Evolutionary conservation across 2,888 invertebrate species (phyloP), one percentile per base, ranked within the genome.

Genomic region (Strigamia maritima): DNA sequence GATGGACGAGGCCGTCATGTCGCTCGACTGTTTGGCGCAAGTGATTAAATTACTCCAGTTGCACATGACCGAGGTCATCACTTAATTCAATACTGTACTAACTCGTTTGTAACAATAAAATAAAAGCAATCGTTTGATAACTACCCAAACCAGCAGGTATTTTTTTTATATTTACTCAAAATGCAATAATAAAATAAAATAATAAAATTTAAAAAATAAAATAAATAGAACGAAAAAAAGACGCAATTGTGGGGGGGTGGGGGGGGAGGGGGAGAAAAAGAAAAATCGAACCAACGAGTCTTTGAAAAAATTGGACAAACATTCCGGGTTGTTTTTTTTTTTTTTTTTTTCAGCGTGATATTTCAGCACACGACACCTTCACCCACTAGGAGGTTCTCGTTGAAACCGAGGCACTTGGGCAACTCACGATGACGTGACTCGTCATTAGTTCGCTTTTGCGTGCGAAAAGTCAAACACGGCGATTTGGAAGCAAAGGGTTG

Each of bases 281-380:
- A 60, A 60, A 60, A 60, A 4, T 4, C 12, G 16, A 26, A 19
- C 1, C 19, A 22, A 19, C n/a, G 7, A 2, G n/a, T 16, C 60
- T n/a, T n/a, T n/a, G n/a, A 35, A 35, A 10, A 3, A 35, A 6
- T 1, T 6, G 7, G 3, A 35, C 3, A 6, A 49, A 49, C 49
- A 49, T 19, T 49, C 49, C 49, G 19, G 49, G 49, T 49, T 49
- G 16, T 10, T 16, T 14, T 49, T 10, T 2, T 49, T 49, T n/a
- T 10, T 2, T n/a, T n/a, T n/a, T 3, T 1, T 14, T 26, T 16
- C 2, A n/a, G n/a, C n/a, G 26, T 12, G 6, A 16, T 2, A 12
- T n/a, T 49, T 77, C 75, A 79, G 40, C 76, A 79, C 24, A 79
- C 79, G 38, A 79, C 77, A 70, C 79, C 79, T 75, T 79, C 79